Conservation (phyloP, 2,113 vertebrate genomes). For the Prinia subflava region DNA sequence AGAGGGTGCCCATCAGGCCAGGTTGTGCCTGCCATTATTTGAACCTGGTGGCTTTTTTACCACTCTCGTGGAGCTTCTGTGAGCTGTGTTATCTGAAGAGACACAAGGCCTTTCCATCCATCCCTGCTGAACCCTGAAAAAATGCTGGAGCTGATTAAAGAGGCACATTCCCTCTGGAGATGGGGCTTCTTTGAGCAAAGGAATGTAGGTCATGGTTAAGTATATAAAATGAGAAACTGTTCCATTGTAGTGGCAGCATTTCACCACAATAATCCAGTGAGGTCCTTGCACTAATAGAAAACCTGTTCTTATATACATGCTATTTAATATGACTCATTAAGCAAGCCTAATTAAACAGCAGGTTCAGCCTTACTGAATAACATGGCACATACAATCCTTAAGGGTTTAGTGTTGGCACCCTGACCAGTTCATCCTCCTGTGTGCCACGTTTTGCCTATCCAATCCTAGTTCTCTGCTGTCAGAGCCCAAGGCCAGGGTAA, state of each 20-base stretch:
- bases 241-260: neutral
- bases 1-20: neutral
- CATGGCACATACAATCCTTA: neutral
- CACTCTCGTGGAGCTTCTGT: neutral
- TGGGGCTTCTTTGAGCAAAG: neutral
- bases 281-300: neutral
- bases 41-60: neutral
- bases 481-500: neutral
- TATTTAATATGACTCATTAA: slow-evolving; percentile 23
- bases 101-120: neutral
- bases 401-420: neutral
- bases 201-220: slow-evolving; percentile 34
- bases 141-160: neutral
- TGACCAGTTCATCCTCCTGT: neutral
- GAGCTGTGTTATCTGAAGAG: neutral
- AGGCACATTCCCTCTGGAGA: neutral
- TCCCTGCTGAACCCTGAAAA: neutral
- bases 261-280: neutral
- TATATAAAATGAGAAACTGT: neutral
- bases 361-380: neutral
- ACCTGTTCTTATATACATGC: neutral
- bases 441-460: neutral
- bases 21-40: neutral
- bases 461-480: neutral
- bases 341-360: neutral